Evolutionary conservation across 1,140 invertebrate genomes (phyloP).

Genomic region (Oryctes rhinoceros): DNA sequence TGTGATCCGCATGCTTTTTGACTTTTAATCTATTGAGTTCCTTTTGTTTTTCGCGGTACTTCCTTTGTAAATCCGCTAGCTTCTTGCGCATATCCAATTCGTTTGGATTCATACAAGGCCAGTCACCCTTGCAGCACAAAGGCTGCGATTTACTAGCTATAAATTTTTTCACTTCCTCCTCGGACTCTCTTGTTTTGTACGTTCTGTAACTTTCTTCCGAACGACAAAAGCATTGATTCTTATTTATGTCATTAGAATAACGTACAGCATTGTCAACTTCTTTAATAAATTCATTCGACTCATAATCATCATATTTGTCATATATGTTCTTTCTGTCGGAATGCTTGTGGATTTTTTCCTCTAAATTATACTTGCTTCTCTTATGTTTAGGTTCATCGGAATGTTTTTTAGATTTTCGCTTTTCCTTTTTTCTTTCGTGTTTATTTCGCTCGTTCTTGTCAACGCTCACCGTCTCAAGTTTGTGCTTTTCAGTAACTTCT

Average conservation of each 20-base stretch:
- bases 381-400: slow-evolving; percentile 53
- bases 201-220: slow-evolving; percentile 51
- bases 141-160: slow-evolving; percentile 59
- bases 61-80: slow-evolving; percentile 80
- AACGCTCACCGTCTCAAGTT: slow-evolving; percentile 50
- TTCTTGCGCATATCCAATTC: slow-evolving; percentile 82
- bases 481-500: slow-evolving; percentile 66
- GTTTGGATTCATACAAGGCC: slow-evolving; percentile 74
- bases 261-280: background rate
- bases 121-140: slow-evolving; percentile 60
- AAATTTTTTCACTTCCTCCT: slow-evolving; percentile 63
- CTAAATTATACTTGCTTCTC: slow-evolving; percentile 47
- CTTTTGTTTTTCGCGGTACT: slow-evolving; percentile 84
- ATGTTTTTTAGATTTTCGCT: slow-evolving; percentile 54
- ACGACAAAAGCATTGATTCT: slow-evolving; percentile 43
- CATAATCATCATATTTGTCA: slow-evolving; percentile 48
- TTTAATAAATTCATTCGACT: slow-evolving; percentile 20
- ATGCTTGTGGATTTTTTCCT: slow-evolving; percentile 23
- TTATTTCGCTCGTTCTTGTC: slow-evolving; percentile 46
- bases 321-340: slow-evolving; percentile 37
- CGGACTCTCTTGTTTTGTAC: slow-evolving; percentile 62
- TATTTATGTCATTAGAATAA: slow-evolving; percentile 42
- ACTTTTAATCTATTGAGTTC: slow-evolving; percentile 77
- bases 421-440: slow-evolving; percentile 48
- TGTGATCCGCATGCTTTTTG: slow-evolving; percentile 62